Conservation (phyloP, 2,888 invertebrate genomes). For the Halocaridina rubra region DNA sequence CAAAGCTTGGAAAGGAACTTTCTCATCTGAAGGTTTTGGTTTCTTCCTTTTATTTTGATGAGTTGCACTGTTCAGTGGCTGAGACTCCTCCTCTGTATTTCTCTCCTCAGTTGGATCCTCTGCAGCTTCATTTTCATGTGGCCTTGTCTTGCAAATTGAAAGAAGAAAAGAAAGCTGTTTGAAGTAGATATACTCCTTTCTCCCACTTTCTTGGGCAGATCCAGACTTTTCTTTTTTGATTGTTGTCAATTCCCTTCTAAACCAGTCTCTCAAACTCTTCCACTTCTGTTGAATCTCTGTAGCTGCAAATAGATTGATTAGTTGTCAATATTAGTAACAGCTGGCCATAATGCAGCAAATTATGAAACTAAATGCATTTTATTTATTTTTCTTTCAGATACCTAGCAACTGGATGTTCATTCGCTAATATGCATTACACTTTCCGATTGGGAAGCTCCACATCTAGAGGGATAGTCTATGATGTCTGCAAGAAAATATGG, state of each 20-base stretch:
- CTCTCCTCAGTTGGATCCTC: constrained; percentile 15
- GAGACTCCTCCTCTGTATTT: background rate
- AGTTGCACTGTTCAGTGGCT: background rate
- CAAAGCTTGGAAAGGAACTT: constrained; percentile 7
- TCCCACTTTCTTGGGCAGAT: constrained; percentile 2
- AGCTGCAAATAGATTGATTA: constrained; percentile 4
- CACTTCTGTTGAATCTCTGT: constrained; percentile 25
- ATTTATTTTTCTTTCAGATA: background rate
- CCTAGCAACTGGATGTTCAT: constrained; percentile 9
- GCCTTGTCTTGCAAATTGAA: background rate
- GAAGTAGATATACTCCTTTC: constrained; percentile 37
- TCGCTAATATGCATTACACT: background rate
- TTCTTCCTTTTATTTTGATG: constrained; percentile 3
- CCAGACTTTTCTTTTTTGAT: constrained; percentile 10
- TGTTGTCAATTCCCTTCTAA: constrained; percentile 17
- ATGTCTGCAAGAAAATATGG: constrained; percentile 3
- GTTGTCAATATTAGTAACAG: background rate
- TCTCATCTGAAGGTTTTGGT: constrained; percentile 10
- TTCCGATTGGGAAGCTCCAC: constrained; percentile 16
- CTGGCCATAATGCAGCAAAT: background rate
- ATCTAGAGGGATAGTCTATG: constrained; percentile 13
- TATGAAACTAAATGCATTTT: background rate
- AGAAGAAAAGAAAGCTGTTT: constrained; percentile 26
- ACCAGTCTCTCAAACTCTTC: constrained; percentile 32
- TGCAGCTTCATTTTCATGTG: background rate